phyloP scores from a whole-genome alignment of 2,888 invertebrate genomes.

The Crioceris asparagi region DNA sequence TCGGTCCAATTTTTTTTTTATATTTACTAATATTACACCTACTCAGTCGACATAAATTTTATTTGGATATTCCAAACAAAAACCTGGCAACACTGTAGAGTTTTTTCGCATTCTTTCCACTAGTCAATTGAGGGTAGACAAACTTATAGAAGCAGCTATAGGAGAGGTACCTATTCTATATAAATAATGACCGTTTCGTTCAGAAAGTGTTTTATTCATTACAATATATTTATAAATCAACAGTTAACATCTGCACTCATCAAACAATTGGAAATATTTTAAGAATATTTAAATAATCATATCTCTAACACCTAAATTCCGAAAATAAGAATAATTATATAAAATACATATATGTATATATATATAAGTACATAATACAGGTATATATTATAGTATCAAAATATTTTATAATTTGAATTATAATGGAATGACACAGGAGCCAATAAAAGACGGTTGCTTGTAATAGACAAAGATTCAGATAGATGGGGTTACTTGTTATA shows the following conservation, averaged over 20 bases:
- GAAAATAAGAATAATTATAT: slow-evolving; percentile 18
- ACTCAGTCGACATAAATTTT: too few relatives aligned
- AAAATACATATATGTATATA: slow-evolving; percentile 24
- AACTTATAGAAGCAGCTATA: too few relatives aligned
- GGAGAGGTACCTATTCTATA: too few relatives aligned
- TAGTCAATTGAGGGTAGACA: too few relatives aligned
- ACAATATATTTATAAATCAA: slow-evolving; percentile 28
- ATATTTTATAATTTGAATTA: slow-evolving; percentile 16
- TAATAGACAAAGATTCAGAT: slow-evolving; percentile 7
- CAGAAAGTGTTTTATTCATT: slow-evolving; percentile 32
- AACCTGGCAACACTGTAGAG: too few relatives aligned
- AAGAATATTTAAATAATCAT: slow-evolving; percentile 15
- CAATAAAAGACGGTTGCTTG: slow-evolving; percentile 9
- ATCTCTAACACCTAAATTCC: slow-evolving; percentile 9
- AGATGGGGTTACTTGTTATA: not conserved
- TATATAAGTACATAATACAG: too few relatives aligned
- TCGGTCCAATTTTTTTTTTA: too few relatives aligned
- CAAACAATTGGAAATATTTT: slow-evolving; percentile 18
- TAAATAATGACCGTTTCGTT: too few relatives aligned
- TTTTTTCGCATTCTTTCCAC: too few relatives aligned
- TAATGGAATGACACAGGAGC: slow-evolving; percentile 26
- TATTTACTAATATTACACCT: too few relatives aligned
- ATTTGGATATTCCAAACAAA: too few relatives aligned
- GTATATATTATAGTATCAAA: slow-evolving; percentile 23
- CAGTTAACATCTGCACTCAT: slow-evolving; percentile 32